A percentile compares a stretch with the other conserved stretches of the same genome.
phyloP scores from a whole-genome alignment of 2,797 vertebrate species.

The Poeciliopsis presidionis region DNA sequence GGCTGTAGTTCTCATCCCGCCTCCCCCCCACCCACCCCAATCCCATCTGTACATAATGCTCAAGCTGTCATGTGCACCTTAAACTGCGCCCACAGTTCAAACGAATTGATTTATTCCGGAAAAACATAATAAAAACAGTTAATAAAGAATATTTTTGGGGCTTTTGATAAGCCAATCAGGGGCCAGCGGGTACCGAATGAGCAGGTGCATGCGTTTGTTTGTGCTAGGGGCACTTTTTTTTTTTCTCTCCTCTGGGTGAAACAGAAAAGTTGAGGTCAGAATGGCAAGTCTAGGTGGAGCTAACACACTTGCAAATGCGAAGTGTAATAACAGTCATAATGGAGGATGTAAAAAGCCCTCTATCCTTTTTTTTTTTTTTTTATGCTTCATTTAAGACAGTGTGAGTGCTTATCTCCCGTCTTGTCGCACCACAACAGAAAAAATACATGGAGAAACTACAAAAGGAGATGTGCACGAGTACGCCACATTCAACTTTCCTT shows the following conservation, averaged over 20 bases:
- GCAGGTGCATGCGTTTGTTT: constrained; percentile 35
- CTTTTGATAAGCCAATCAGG: constrained; percentile 36
- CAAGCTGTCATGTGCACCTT: constrained; percentile 32
- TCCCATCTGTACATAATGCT: constrained; percentile 42
- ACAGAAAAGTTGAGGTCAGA: constrained; percentile 34
- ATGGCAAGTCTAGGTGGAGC: constrained; percentile 19
- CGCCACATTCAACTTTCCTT: constrained; percentile 72
- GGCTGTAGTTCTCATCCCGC: constrained; percentile 63
- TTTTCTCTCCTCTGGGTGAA: constrained; percentile 14
- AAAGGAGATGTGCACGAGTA: constrained; percentile 71
- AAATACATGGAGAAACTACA: constrained; percentile 49
- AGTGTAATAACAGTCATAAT: constrained; percentile 52
- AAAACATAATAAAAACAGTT: constrained; percentile 29
- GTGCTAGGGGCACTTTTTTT: constrained; percentile 26
- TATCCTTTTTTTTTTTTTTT: constrained; percentile 22
- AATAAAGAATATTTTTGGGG: constrained; percentile 38
- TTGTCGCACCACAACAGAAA: constrained; percentile 69
- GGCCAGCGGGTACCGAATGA: constrained; percentile 11
- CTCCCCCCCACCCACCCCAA: background rate
- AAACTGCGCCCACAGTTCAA: constrained; percentile 44
- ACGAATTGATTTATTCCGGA: constrained; percentile 34
- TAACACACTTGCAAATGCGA: constrained; percentile 34
- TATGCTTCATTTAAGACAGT: constrained; percentile 71
- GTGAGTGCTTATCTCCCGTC: constrained; percentile 72
- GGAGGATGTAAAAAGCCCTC: constrained; percentile 52